Percentiles rank a stretch among this genome's conserved stretches.
Conservation (phyloP, 2,888 invertebrate species). For the Zaprionus obscuricornis region DNA sequence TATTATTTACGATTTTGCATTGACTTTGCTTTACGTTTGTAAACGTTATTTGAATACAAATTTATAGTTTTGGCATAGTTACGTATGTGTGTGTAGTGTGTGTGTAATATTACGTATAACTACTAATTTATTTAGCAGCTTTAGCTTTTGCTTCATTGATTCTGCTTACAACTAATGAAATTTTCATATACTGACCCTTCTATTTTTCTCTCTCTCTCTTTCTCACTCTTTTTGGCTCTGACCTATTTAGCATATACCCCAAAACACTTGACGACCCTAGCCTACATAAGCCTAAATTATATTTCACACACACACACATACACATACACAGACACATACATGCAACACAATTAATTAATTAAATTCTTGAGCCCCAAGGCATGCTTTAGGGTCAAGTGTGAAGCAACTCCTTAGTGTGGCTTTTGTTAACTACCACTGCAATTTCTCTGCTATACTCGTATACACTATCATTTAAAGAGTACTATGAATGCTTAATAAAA, state of each 20-base stretch:
- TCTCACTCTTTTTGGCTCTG: slow-evolving; percentile 3
- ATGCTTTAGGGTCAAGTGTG: slow-evolving; percentile 61
- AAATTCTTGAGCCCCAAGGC: slow-evolving; percentile 62
- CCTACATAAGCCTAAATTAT: slow-evolving; percentile 23
- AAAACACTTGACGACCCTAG: not conserved
- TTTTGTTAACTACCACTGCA: slow-evolving; percentile 20
- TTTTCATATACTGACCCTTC: not conserved
- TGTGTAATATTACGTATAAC: too few species aligned
- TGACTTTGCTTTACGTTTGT: too few species aligned
- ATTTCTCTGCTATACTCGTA: not conserved
- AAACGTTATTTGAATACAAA: too few species aligned
- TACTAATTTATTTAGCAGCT: not conserved
- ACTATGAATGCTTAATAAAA: too few species aligned
- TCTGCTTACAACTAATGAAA: too few species aligned
- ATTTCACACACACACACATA: slow-evolving; percentile 20
- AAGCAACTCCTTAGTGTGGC: slow-evolving; percentile 56
- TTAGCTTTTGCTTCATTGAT: not conserved
- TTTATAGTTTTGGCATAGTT: too few species aligned
- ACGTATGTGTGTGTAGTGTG: too few species aligned
- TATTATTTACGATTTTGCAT: too few species aligned
- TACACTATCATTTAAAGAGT: not conserved
- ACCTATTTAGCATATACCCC: slow-evolving; percentile 42
- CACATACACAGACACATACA: too few species aligned
- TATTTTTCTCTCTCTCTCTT: not conserved
- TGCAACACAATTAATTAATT: slow-evolving; percentile 68